Evolutionary conservation across 2,113 vertebrate genomes (phyloP).

Genomic region (Aldabrachelys gigantea): DNA sequence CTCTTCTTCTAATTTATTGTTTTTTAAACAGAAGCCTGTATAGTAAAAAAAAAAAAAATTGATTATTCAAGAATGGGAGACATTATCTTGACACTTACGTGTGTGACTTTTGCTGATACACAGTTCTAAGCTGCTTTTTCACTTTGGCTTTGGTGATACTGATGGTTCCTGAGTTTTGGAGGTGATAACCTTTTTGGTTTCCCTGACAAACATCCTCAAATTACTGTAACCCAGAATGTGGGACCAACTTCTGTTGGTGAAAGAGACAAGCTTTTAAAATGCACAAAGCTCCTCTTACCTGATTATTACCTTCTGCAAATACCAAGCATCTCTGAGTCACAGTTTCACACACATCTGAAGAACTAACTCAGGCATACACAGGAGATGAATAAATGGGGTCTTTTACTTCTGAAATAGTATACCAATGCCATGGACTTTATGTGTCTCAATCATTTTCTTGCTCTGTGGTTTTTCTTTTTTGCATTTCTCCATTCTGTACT

Average conservation of each 20-base stretch:
- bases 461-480: neutral
- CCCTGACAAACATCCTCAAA: neutral
- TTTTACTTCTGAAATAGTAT: neutral
- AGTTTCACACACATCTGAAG: neutral
- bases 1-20: neutral
- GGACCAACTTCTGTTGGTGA: neutral
- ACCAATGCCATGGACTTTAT: neutral
- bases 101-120: neutral
- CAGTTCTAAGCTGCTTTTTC: neutral
- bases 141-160: neutral
- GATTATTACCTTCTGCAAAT: neutral
- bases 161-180: neutral
- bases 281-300: neutral
- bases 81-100: neutral
- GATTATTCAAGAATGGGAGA: neutral
- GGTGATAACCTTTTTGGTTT: neutral
- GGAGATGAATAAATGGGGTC: neutral
- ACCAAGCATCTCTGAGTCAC: neutral
- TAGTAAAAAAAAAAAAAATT: neutral
- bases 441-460: neutral
- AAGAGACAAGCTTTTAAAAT: neutral
- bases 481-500: neutral
- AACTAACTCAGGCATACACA: neutral
- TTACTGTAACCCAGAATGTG: neutral
- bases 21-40: fast-evolving